A percentile compares a stretch with the other conserved stretches of the same genome.
Conservation (phyloP, 1,140 invertebrate genomes). For the Drosophila leontia region DNA sequence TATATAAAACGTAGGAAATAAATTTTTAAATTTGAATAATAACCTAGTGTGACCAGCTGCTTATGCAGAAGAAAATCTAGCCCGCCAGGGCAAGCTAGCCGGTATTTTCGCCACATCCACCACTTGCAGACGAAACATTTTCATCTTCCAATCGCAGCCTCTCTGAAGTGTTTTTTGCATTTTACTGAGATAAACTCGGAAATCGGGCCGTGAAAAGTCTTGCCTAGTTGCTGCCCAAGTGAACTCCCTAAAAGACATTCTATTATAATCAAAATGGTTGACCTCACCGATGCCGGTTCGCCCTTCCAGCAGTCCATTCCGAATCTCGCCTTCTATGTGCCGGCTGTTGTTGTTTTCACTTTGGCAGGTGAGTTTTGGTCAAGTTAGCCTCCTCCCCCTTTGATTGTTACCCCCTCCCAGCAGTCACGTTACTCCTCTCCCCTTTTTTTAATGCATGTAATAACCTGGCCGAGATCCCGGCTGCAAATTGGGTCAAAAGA, state of each 20-base stretch:
- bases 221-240: slow-evolving; percentile 24
- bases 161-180: slow-evolving; percentile 33
- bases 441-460: slow-evolving; percentile 16
- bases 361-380: slow-evolving; percentile 88
- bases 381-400: not conserved
- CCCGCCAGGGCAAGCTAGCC: not conserved
- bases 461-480: slow-evolving; percentile 16
- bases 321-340: slow-evolving; percentile 91
- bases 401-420: not conserved
- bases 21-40: not conserved
- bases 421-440: slow-evolving; percentile 1
- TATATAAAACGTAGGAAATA: slow-evolving; percentile 14
- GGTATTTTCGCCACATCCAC: not conserved
- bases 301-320: slow-evolving; percentile 92
- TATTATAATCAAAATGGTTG: slow-evolving; percentile 86
- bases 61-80: not conserved
- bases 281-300: slow-evolving; percentile 85
- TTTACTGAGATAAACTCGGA: slow-evolving; percentile 62
- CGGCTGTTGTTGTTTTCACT: slow-evolving; percentile 90
- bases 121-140: slow-evolving; percentile 16
- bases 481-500: slow-evolving; percentile 60
- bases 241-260: slow-evolving; percentile 19
- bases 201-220: slow-evolving; percentile 10
- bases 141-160: slow-evolving; percentile 39
- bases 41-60: not conserved